phyloP scores from a whole-genome alignment of 2,797 vertebrate genomes.

The Betta splendens region DNA sequence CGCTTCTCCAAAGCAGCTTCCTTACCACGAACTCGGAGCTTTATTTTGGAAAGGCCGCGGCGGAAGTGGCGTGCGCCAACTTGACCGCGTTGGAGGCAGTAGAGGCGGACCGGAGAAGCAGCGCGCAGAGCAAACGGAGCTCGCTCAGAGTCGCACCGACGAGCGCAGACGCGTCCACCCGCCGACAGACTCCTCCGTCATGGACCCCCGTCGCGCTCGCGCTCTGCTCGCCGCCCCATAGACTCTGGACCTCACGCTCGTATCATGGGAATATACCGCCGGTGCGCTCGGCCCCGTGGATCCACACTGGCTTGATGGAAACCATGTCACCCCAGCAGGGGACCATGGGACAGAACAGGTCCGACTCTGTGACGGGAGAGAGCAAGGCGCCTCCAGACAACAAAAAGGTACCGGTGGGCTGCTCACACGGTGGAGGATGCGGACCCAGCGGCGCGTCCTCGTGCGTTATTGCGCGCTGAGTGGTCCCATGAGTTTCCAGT shows the following conservation, averaged over 20 bases:
- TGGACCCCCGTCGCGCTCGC: conserved; percentile 39
- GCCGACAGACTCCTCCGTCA: conserved; percentile 28
- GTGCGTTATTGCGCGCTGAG: conserved; percentile 5
- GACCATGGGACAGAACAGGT: conserved; percentile 86
- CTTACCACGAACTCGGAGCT: background rate
- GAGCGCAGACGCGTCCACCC: background rate
- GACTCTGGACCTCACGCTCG: conserved; percentile 39
- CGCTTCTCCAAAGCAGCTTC: background rate
- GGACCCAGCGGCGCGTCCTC: background rate
- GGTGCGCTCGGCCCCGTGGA: conserved; percentile 56
- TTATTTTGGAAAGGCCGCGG: conserved; percentile 29
- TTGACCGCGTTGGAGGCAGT: background rate
- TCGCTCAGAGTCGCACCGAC: background rate
- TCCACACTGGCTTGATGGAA: conserved; percentile 84
- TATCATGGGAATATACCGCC: conserved; percentile 61
- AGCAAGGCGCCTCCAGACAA: conserved; percentile 71
- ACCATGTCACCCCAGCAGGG: conserved; percentile 94
- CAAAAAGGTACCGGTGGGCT: conserved; percentile 74
- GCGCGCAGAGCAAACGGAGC: conserved; percentile 39
- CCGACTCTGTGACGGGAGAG: conserved; percentile 85
- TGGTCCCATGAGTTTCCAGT: too few species aligned
- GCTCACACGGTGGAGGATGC: background rate
- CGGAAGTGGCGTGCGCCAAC: conserved; percentile 7
- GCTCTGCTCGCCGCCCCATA: conserved; percentile 51
- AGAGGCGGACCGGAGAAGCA: background rate